Conservation (phyloP, 2,888 invertebrate species). For the Chrysolina americana region DNA sequence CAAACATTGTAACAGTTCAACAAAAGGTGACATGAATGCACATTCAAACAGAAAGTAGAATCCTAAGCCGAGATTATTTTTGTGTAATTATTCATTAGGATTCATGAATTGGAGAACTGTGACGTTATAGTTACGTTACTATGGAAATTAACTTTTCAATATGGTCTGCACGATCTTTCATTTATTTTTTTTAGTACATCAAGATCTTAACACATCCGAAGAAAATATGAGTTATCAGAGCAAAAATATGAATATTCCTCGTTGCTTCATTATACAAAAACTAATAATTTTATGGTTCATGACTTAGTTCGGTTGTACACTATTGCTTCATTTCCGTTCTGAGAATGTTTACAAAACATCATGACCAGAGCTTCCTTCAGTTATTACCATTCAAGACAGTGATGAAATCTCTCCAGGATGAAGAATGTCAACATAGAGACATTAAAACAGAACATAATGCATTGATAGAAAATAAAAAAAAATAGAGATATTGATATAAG, state of each 20-base stretch:
- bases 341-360: neutral
- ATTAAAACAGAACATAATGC: neutral
- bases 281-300: constrained; percentile 19
- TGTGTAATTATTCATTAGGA: neutral
- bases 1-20: constrained; percentile 22
- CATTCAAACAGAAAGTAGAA: constrained; percentile 26
- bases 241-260: constrained; percentile 24
- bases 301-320: neutral
- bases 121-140: too few relatives aligned
- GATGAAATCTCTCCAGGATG: neutral
- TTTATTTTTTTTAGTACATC: constrained; percentile 9
- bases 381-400: too few relatives aligned
- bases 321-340: constrained; percentile 20
- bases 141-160: neutral
- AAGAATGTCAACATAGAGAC: neutral
- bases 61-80: neutral
- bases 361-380: constrained; percentile 2
- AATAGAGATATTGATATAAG: too few relatives aligned
- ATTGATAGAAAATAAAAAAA: too few relatives aligned
- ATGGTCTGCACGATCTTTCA: neutral
- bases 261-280: constrained; percentile 25
- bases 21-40: constrained; percentile 25
- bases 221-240: constrained; percentile 22
- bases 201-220: constrained; percentile 15
- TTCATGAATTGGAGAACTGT: too few relatives aligned